Evolutionary conservation across 2,113 vertebrate genomes (phyloP).

Genomic region (Pseudois nayaur): DNA sequence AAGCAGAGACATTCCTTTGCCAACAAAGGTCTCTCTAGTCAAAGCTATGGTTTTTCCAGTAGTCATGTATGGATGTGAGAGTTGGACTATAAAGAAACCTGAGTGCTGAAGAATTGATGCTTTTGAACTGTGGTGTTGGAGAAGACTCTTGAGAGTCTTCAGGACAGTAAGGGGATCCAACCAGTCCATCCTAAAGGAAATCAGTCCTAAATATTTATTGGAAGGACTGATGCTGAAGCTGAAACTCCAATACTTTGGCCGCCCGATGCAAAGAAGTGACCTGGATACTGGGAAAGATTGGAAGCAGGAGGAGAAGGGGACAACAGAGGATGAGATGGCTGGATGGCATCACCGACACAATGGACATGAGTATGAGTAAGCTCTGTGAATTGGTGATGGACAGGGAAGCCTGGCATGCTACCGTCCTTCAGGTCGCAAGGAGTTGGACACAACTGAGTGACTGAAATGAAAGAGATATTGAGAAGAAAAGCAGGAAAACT

Average conservation of each 20-base stretch:
- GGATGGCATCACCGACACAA: neutral
- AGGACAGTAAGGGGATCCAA: neutral
- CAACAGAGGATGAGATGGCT: neutral
- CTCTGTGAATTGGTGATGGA: neutral
- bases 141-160: neutral
- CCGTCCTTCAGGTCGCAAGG: neutral
- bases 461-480: neutral
- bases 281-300: neutral
- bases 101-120: accelerated
- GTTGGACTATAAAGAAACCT: neutral
- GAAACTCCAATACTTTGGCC: neutral
- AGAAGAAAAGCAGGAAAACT: constrained; percentile 61
- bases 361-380: neutral
- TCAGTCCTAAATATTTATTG: neutral
- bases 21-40: neutral
- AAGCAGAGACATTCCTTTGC: neutral
- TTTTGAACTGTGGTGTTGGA: neutral
- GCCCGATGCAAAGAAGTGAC: neutral
- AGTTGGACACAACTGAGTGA: neutral
- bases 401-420: neutral
- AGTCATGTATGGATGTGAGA: neutral
- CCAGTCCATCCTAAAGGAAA: neutral
- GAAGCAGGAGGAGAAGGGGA: neutral
- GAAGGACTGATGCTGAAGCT: neutral
- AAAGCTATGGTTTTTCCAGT: neutral